Percentiles rank a stretch among this genome's conserved stretches.
These are phyloP conservation scores for Hermetia illucens DNA, from an alignment of 1,140 invertebrate species.

Conservation along the genomic window DNA sequence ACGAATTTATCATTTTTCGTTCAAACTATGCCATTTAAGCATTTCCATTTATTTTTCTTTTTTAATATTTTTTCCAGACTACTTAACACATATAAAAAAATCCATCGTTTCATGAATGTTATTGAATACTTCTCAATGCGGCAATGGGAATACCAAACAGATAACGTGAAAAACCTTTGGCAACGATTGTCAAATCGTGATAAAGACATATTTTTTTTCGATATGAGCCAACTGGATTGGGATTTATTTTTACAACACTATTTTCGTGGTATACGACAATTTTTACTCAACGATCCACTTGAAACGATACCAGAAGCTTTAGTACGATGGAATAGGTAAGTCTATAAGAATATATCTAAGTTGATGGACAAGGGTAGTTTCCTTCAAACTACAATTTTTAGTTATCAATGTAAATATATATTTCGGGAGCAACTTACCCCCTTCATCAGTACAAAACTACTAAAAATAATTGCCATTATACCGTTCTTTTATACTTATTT, in stretches of 20 bases:
- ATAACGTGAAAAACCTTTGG: slow-evolving; percentile 44
- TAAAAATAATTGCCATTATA: too few species aligned
- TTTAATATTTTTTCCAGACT: slow-evolving; percentile 31
- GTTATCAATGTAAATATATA: too few species aligned
- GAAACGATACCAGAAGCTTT: slow-evolving; percentile 44
- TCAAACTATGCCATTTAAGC: too few species aligned
- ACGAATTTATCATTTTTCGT: too few species aligned
- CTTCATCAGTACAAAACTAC: too few species aligned
- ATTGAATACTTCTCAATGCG: slow-evolving; percentile 56
- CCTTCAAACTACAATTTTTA: too few species aligned
- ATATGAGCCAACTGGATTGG: slow-evolving; percentile 53
- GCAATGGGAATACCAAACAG: slow-evolving; percentile 55
- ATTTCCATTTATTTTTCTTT: slow-evolving; percentile 1
- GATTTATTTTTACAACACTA: slow-evolving; percentile 47
- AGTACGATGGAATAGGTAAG: slow-evolving; percentile 41
- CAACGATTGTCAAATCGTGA: slow-evolving; percentile 40
- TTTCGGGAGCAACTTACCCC: too few species aligned
- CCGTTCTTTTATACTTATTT: too few species aligned
- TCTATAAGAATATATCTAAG: too few species aligned
- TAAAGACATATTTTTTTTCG: slow-evolving; percentile 47
- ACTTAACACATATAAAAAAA: slow-evolving; percentile 55
- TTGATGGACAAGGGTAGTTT: too few species aligned
- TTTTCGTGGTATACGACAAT: slow-evolving; percentile 46
- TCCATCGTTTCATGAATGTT: slow-evolving; percentile 54
- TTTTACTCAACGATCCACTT: slow-evolving; percentile 55